Evolutionary conservation across 2,113 vertebrate species (phyloP), one percentile per base, ranked within the genome.

Genomic region (Naja naja): DNA sequence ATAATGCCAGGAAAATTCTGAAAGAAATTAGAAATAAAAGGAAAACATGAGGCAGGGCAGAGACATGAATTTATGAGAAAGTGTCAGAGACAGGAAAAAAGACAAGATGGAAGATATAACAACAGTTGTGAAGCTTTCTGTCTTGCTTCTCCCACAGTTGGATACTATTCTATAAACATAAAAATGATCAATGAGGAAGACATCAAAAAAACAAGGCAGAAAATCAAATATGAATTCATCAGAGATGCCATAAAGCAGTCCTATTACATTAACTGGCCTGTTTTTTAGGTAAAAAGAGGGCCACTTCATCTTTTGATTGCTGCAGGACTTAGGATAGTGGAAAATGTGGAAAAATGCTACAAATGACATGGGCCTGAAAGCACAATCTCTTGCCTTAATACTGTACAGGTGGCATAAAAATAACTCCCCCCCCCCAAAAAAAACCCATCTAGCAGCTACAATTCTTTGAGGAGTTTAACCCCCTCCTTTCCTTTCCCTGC

Each of bases 381-480:
- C 34, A 89, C 30, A 60, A 47, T 43, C 49, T 89, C 18, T 89
- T 85, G 54, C 6, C 54, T 85, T 52, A 52, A 45, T 52, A 43
- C 53, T 89, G 54, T 47, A 90, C 45, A 90, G 14, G 92, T 85
- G 43, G n/a, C 34, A 39, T 54, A 86, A 90, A 56, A n/a, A 86
- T n/a, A 85, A 23, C 22, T 22, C 2, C 3, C 25, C 0, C 3
- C 56, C 25, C 20, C 4, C 4, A 55, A 55, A 60, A 97, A 96
- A 94, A 91, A n/a, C n/a, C n/a, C n/a, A n/a, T 89, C 95, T 94
- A 94, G 94, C 89, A 91, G 30, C 96, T 95, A 95, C 91, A 95
- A 96, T 87, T 90, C 95, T 97, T 97, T 96, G 94, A 95, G 95
- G 60, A 95, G 95, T 95, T 97, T 96, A 97, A 96, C 95, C 94